Evolutionary conservation across 2,797 vertebrate species (phyloP).

Genomic region (Tokudaia tokunoshimensis): DNA sequence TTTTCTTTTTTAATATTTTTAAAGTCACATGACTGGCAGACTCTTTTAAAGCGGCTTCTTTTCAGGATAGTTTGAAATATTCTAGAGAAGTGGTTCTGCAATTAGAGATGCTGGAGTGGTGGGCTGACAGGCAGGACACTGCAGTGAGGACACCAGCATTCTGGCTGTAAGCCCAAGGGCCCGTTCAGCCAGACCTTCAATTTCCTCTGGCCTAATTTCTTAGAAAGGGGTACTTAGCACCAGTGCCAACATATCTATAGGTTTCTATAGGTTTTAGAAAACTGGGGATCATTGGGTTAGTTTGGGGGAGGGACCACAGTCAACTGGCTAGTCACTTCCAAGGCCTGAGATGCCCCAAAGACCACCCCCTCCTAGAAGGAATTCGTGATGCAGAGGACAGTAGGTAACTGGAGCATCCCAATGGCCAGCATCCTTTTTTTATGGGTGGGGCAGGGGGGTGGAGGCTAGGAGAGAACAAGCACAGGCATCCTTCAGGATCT

Average conservation of each 20-base stretch:
- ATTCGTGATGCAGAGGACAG: background rate
- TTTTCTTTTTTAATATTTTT: background rate
- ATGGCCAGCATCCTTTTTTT: background rate
- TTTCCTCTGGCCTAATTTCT: conserved; percentile 54
- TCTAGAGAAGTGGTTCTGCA: background rate
- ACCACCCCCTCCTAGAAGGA: background rate
- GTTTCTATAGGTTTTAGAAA: background rate
- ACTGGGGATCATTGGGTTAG: background rate
- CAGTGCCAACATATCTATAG: background rate
- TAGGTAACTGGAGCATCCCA: background rate
- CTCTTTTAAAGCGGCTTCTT: background rate
- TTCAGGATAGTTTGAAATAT: conserved; percentile 33
- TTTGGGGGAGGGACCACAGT: background rate
- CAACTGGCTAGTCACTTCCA: background rate
- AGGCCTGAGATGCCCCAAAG: background rate
- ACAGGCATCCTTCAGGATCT: background rate
- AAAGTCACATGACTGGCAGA: background rate
- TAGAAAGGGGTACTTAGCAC: background rate
- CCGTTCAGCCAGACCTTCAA: background rate
- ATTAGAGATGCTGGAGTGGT: background rate
- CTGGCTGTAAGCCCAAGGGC: background rate
- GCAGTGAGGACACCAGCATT: too few species aligned
- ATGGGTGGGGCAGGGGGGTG: background rate
- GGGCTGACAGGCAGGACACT: background rate
- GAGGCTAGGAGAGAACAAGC: background rate